Evolutionary conservation across 2,888 invertebrate species (phyloP).

Genomic region (Caenorhabditis becei): DNA sequence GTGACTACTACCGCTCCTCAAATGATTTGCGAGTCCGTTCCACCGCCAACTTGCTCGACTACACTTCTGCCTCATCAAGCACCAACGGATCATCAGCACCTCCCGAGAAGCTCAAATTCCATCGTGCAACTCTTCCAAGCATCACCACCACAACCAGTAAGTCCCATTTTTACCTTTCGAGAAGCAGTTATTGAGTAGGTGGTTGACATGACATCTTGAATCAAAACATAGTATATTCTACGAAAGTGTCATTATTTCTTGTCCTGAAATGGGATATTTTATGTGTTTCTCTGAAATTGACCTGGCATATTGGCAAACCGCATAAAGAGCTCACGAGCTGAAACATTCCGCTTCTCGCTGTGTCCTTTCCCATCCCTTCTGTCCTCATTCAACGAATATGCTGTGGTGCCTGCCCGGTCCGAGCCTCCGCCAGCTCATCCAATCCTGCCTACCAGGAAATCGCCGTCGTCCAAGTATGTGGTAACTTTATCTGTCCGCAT

Average conservation of each 20-base stretch:
- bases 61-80: slow-evolving; percentile 60
- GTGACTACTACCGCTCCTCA: slow-evolving; percentile 48
- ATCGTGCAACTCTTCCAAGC: slow-evolving; percentile 64
- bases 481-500: slow-evolving; percentile 3
- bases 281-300: slow-evolving; percentile 18
- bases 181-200: background rate
- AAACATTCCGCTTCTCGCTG: background rate
- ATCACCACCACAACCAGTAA: slow-evolving; percentile 64
- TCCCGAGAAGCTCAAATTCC: slow-evolving; percentile 41
- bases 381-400: slow-evolving; percentile 7
- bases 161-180: slow-evolving; percentile 15
- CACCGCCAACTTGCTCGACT: slow-evolving; percentile 51
- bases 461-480: slow-evolving; percentile 49
- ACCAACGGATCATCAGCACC: slow-evolving; percentile 49
- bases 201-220: background rate
- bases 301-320: slow-evolving; percentile 1
- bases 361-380: background rate
- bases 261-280: background rate
- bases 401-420: slow-evolving; percentile 25
- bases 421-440: slow-evolving; percentile 4
- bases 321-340: background rate
- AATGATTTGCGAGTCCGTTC: slow-evolving; percentile 38
- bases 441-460: slow-evolving; percentile 25
- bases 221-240: background rate
- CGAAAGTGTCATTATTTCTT: background rate